Conservation (phyloP, 2,113 vertebrate species). For the Sylvicapra grimmia region DNA sequence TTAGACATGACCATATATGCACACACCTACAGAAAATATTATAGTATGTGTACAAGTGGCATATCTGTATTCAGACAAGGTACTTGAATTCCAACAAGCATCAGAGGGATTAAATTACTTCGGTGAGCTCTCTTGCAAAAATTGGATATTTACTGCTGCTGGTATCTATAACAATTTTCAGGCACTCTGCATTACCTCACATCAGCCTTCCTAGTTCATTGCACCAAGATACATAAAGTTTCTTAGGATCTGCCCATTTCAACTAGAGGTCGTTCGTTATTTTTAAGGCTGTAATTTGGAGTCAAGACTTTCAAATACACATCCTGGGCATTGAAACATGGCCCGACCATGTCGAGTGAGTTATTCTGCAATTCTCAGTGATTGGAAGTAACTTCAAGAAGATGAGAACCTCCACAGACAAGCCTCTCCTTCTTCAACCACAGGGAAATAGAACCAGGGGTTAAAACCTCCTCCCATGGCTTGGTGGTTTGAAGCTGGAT, state of each 20-base stretch:
- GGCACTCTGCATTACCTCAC: not conserved
- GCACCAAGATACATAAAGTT: not conserved
- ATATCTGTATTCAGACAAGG: not conserved
- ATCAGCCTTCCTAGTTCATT: not conserved
- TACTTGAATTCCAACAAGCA: constrained; percentile 9
- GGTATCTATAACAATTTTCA: not conserved
- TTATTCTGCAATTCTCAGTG: not conserved
- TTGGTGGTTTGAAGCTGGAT: too few relatives aligned
- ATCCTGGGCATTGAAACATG: not conserved
- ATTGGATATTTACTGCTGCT: not conserved
- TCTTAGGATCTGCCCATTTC: not conserved
- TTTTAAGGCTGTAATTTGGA: constrained; percentile 23
- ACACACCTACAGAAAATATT: not conserved
- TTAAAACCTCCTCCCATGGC: not conserved
- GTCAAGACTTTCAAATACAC: not conserved
- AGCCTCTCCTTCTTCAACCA: not conserved
- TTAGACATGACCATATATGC: not conserved
- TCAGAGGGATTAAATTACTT: constrained; percentile 15
- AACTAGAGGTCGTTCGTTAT: not conserved
- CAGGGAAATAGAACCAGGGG: not conserved
- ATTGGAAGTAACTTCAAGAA: not conserved
- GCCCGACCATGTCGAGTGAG: not conserved
- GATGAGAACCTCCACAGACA: not conserved
- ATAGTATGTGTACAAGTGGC: not conserved
- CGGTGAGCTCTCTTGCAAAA: not conserved